These are phyloP conservation scores for Neelides folsomi DNA, from an alignment of 2,888 invertebrate genomes.

Conservation along the genomic window DNA sequence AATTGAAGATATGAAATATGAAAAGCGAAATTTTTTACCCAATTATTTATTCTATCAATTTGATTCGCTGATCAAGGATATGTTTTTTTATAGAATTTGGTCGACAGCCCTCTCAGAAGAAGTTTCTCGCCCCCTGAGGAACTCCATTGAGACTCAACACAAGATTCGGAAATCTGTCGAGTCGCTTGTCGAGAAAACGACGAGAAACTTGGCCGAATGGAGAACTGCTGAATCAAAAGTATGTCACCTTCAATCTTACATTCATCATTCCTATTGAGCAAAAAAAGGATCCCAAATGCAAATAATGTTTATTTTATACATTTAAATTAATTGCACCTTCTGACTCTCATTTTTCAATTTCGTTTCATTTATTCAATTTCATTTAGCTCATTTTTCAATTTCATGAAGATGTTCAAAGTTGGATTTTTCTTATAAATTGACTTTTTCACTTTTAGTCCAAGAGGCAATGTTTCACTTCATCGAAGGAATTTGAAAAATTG, in stretches of 20 bases:
- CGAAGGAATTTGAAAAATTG: conserved; percentile 79
- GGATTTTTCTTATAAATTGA: too few species aligned
- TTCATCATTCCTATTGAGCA: too few species aligned
- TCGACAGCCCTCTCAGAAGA: conserved; percentile 69
- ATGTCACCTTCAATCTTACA: background rate
- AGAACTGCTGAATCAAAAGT: conserved; percentile 72
- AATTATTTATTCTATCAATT: too few species aligned
- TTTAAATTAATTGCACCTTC: too few species aligned
- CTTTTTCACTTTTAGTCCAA: conserved; percentile 41
- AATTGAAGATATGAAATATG: too few species aligned
- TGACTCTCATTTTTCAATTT: too few species aligned
- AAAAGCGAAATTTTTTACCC: too few species aligned
- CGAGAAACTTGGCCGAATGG: conserved; percentile 69
- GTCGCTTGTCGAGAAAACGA: conserved; percentile 64
- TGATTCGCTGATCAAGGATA: background rate
- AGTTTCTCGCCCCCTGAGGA: conserved; percentile 72
- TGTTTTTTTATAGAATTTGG: conserved; percentile 48
- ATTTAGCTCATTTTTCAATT: too few species aligned
- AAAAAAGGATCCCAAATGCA: too few species aligned
- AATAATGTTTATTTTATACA: too few species aligned
- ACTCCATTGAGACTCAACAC: conserved; percentile 44
- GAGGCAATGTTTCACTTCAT: conserved; percentile 71
- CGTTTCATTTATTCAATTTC: too few species aligned
- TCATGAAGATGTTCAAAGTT: too few species aligned
- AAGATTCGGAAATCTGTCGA: conserved; percentile 48